Evolutionary conservation across 2,113 vertebrate species (phyloP).

Genomic region (Atractosteus spatula): DNA sequence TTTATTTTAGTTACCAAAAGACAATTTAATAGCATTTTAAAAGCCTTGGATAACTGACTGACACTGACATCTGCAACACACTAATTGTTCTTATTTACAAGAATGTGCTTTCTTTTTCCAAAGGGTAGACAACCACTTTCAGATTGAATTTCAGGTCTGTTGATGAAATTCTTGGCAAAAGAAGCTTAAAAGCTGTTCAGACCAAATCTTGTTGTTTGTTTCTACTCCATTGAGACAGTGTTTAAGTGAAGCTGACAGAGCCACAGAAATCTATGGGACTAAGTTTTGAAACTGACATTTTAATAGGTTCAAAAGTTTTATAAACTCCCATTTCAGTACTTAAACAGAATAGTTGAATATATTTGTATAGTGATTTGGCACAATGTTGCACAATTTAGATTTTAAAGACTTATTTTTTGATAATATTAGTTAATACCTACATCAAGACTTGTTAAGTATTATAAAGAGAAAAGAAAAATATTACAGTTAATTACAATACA

Average conservation of each 20-base stretch:
- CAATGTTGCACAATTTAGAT: not conserved
- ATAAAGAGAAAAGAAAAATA: too few species aligned
- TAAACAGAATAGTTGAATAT: slow-evolving; percentile 48
- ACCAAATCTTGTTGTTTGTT: slow-evolving; percentile 24
- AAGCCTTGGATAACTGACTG: slow-evolving; percentile 19
- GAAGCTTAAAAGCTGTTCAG: slow-evolving; percentile 23
- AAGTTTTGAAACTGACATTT: slow-evolving; percentile 21
- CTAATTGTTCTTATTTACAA: slow-evolving; percentile 21
- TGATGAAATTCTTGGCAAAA: slow-evolving; percentile 23
- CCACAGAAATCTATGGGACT: slow-evolving; percentile 20
- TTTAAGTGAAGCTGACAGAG: slow-evolving; percentile 41
- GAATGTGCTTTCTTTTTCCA: slow-evolving; percentile 20
- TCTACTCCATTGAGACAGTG: slow-evolving; percentile 30
- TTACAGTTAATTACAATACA: too few species aligned
- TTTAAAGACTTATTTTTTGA: slow-evolving; percentile 22
- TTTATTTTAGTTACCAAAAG: not conserved
- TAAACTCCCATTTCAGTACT: slow-evolving; percentile 38
- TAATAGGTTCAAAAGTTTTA: slow-evolving; percentile 19
- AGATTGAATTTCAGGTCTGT: slow-evolving; percentile 26
- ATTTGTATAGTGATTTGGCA: slow-evolving; percentile 31
- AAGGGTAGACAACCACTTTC: slow-evolving; percentile 30
- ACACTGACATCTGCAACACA: slow-evolving; percentile 16
- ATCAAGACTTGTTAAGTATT: too few species aligned
- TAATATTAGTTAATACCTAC: too few species aligned
- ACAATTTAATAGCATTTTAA: not conserved